Evolutionary conservation across 2,113 vertebrate species (phyloP), one percentile per base, ranked within the genome.

Genomic region (Hiodon alosoides): DNA sequence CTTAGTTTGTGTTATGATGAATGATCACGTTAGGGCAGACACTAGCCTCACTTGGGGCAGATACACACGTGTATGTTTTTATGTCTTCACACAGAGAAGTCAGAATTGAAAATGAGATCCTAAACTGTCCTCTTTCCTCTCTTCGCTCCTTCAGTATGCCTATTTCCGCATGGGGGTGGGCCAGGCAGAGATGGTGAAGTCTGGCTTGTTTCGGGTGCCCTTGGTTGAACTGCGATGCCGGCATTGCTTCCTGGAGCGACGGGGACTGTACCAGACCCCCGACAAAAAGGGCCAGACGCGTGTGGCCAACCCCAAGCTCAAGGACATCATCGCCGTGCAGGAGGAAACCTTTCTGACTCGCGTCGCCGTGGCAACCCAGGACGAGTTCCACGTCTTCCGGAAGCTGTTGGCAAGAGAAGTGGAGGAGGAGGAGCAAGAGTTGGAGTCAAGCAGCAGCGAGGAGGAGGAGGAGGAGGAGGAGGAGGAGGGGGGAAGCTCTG

Each of bases 131-230:
- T 17, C n/a, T 73, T 0, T 0, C 57, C 10, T 9, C 59, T 67
- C 13, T 81, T 53, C 50, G 10, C 64, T 79, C 51, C 83, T 65
- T 7, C 90, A 99, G 97, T 98, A 98, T 7, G 93, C 84, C 0
- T 98, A 95, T 85, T 99, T 98, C 81, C 88, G 96, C 83, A 97
- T 98, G 97, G 96, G 96, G 0, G 60, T 96, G 50, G 89, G 72
- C 75, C 96, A 98, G 14, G 71, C 72, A 1, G 92, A 93, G 53
- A 92, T 98, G 78, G 86, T 94, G 71, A 92, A 86, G 78, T 87
- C 87, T 4, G 85, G 81, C 5, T 79, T 94, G 4, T 94, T 98
- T 75, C 85, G 81, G 55, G 80, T 78, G 74, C 60, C 91, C 0
- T 67, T 97, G n/a, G 81, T 83, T 0, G 93, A 95, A 80, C 84